Percentiles rank a stretch among this genome's conserved stretches.
These are phyloP conservation scores for Micromesistius poutassou DNA, from an alignment of 2,797 vertebrate species.

Conservation along the genomic window DNA sequence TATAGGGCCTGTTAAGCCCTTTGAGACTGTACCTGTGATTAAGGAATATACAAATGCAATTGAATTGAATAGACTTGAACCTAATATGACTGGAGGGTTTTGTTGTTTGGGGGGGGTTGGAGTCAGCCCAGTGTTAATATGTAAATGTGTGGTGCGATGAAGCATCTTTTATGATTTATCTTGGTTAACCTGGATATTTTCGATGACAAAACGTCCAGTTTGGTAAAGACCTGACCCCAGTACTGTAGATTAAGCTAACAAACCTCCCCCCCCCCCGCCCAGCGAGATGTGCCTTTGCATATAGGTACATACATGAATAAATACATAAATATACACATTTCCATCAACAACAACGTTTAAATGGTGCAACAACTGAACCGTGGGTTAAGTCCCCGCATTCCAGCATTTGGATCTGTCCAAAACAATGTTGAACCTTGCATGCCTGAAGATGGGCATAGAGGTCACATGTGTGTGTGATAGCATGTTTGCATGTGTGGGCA, in stretches of 20 bases:
- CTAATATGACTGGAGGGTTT: background rate
- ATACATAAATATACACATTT: conserved; percentile 7
- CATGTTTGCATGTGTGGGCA: background rate
- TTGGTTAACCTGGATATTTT: background rate
- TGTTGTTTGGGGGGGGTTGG: too few species aligned
- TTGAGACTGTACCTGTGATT: too few species aligned
- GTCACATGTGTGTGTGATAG: conserved; percentile 5
- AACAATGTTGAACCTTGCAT: conserved; percentile 40
- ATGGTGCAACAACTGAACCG: conserved; percentile 18
- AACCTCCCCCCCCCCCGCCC: background rate
- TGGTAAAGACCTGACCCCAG: background rate
- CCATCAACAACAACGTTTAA: conserved; percentile 8
- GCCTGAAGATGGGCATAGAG: background rate
- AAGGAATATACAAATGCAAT: too few species aligned
- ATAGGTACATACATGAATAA: background rate
- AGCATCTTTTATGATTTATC: background rate
- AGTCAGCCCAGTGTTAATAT: too few species aligned
- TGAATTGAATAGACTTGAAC: too few species aligned
- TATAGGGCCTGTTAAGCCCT: too few species aligned
- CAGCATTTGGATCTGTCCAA: conserved; percentile 47
- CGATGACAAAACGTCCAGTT: background rate
- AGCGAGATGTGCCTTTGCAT: background rate
- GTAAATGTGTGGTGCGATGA: background rate
- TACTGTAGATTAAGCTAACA: background rate
- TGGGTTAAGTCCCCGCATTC: conserved; percentile 25